Conservation (phyloP, 2,113 vertebrate species). For the Podarcis muralis region DNA sequence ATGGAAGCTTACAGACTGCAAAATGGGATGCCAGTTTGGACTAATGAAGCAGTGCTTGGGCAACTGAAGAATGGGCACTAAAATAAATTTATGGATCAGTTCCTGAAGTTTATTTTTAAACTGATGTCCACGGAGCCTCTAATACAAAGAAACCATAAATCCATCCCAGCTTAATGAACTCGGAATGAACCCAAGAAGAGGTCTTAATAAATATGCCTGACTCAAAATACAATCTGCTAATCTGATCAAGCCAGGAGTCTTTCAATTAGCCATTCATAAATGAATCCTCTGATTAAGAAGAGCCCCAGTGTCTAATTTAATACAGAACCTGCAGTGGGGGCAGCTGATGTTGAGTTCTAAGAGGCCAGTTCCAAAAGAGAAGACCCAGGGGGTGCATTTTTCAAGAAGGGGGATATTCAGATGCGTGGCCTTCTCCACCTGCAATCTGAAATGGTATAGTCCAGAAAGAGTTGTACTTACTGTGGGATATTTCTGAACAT, state of each 20-base stretch:
- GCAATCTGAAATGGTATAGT: not conserved
- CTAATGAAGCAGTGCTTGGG: not conserved
- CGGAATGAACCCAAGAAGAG: slow-evolving; percentile 12
- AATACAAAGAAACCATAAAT: slow-evolving; percentile 26
- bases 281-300: not conserved
- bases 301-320: not conserved
- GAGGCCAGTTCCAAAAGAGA: not conserved
- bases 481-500: not conserved
- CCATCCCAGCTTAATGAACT: slow-evolving; percentile 7
- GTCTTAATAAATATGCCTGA: slow-evolving; percentile 18
- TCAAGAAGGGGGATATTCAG: not conserved
- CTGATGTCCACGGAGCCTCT: not conserved
- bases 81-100: slow-evolving; percentile 7
- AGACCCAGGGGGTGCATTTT: not conserved
- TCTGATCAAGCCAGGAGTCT: slow-evolving; percentile 12
- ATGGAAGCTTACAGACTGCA: not conserved
- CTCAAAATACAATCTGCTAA: slow-evolving; percentile 34
- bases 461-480: not conserved
- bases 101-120: slow-evolving; percentile 12
- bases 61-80: not conserved
- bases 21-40: too few species aligned
- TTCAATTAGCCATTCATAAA: slow-evolving; percentile 26
- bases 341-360: not conserved
- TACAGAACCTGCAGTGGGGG: not conserved
- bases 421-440: not conserved